Evolutionary conservation across 35 echinoderm and acorn worm genomes (phyloP), one percentile per base, ranked within the genome.

Genomic region (Diadema setosum): DNA sequence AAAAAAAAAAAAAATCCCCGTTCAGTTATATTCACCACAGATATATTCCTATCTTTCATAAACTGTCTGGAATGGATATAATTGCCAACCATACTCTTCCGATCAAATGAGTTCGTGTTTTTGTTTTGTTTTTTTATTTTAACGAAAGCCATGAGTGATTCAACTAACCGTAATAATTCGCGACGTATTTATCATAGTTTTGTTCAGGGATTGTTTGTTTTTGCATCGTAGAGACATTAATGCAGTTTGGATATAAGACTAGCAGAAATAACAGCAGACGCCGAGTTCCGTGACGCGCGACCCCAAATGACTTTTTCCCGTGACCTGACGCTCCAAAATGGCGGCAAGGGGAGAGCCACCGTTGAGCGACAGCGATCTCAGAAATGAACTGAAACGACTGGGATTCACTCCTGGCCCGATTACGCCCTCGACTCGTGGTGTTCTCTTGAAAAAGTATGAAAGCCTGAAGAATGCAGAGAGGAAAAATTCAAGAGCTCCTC

Each of bases 401-500:
- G 82, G 89, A 85, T 85, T 57, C 52, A n/a, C 14, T 23, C 39
- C 82, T 32, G 82, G 89, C 20, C 89, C 89, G 39, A 75, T 91
- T 27, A 91, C 89, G 16, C 29, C 50, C 24, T 49, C 82, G 8
- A 91, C 89, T 20, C 61, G 89, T 24, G 20, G 30, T 24, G 57
- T 85, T 8, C n/a, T 91, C 15, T 49, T 85, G 34, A 91, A 91
- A 65, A 91, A 91, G 67, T 69, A 85, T 7, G 42, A 69, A 9
- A 91, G 85, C 58, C 49, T 91, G 21, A 83, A 48, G 78, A 74
- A 18, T 67, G 89, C 75, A 49, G 46, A 84, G 56, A 85, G 78
- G 67, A 91, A 91, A 21, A 46, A 44, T 46, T 30, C 88, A 35
- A 50, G 49, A 58, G 52, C 63, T 48, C 35, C 60, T 46, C 64